A percentile compares a stretch with the other conserved stretches of the same genome.
Evolutionary conservation across 2,888 invertebrate species (phyloP).

Genomic region (Graphium colonna): DNA sequence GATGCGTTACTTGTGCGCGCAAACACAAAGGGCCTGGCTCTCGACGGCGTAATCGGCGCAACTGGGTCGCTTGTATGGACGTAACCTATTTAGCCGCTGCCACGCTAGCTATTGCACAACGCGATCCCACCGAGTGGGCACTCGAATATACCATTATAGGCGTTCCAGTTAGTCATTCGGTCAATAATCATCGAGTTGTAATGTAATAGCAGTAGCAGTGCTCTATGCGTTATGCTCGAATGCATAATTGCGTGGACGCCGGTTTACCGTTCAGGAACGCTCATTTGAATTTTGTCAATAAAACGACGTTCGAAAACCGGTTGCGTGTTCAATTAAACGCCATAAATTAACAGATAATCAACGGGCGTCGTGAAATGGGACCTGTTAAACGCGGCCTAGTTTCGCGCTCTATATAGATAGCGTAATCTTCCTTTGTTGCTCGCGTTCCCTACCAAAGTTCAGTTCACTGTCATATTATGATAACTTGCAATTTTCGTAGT

Average conservation of each 20-base stretch:
- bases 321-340: conserved; percentile 13
- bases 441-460: conserved; percentile 39
- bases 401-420: conserved; percentile 60
- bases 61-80: conserved; percentile 52
- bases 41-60: conserved; percentile 42
- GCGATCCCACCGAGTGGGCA: conserved; percentile 39
- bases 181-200: conserved; percentile 43
- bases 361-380: conserved; percentile 26
- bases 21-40: conserved; percentile 42
- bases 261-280: neutral
- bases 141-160: conserved; percentile 46
- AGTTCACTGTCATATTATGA: conserved; percentile 34
- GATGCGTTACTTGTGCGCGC: conserved; percentile 23
- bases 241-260: conserved; percentile 5
- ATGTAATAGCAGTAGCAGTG: conserved; percentile 23
- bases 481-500: neutral
- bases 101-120: conserved; percentile 49
- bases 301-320: conserved; percentile 9
- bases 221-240: conserved; percentile 3
- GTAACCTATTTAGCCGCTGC: conserved; percentile 49
- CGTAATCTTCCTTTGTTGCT: conserved; percentile 34
- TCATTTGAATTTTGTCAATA: conserved; percentile 18
- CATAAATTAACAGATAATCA: conserved; percentile 17
- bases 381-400: conserved; percentile 44
- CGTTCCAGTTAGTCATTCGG: conserved; percentile 48